Evolutionary conservation across 2,113 vertebrate species (phyloP).

Genomic region (Hippocampus mohnikei): DNA sequence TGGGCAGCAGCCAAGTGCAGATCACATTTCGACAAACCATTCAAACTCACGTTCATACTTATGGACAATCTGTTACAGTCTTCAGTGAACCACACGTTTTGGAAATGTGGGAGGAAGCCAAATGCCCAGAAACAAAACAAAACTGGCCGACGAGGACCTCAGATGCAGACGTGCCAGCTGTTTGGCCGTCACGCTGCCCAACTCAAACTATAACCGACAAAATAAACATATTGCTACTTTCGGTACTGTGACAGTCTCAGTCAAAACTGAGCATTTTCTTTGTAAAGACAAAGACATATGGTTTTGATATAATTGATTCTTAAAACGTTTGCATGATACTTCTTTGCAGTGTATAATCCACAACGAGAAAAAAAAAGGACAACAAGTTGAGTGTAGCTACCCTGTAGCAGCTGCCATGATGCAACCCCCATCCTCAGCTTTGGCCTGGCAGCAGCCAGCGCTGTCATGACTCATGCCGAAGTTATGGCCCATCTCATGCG

Average conservation of each 20-base stretch:
- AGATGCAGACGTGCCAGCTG: too few species aligned
- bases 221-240: not conserved
- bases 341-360: too few species aligned
- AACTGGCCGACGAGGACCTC: too few species aligned
- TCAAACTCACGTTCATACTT: too few species aligned
- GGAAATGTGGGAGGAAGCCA: too few species aligned
- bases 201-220: not conserved
- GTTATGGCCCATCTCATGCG: constrained; percentile 98
- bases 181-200: too few species aligned
- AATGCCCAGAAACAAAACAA: too few species aligned
- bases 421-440: constrained; percentile 85
- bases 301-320: not conserved
- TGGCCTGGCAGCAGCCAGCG: constrained; percentile 80
- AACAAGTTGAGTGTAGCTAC: constrained; percentile 59
- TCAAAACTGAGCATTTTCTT: too few species aligned
- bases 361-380: not conserved
- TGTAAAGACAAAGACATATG: not conserved
- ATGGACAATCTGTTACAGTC: not conserved
- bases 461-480: constrained; percentile 95
- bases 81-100: not conserved
- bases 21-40: too few species aligned
- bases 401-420: constrained; percentile 98
- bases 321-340: not conserved
- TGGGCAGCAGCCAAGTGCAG: too few species aligned
- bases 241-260: too few species aligned